Conservation (phyloP, 1,140 invertebrate genomes). For the Diorhabda carinulata region DNA sequence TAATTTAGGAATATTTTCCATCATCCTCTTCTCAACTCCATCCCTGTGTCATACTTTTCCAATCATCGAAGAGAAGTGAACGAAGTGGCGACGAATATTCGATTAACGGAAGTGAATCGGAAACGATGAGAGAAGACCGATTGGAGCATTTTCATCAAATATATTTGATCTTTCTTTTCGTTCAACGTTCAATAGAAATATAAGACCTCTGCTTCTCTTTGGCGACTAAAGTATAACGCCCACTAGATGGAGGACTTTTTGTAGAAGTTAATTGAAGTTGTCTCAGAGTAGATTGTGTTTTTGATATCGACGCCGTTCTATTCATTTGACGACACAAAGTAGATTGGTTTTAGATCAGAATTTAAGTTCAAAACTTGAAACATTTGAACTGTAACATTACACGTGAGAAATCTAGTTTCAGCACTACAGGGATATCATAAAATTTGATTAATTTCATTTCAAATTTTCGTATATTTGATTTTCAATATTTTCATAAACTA, state of each 20-base stretch:
- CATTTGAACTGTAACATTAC: no score
- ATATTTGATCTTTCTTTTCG: slow-evolving; percentile 27
- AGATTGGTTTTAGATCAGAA: no score
- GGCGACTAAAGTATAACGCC: background rate
- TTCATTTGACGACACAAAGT: no score
- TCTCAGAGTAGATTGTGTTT: background rate
- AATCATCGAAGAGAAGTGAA: slow-evolving; percentile 7
- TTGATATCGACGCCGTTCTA: background rate
- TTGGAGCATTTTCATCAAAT: slow-evolving; percentile 31
- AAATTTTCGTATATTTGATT: no score
- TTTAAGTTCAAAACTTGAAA: no score
- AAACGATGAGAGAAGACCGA: slow-evolving; percentile 29
- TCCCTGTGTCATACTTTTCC: background rate
- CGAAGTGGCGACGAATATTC: slow-evolving; percentile 34
- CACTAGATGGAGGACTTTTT: background rate
- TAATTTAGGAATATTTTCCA: no score
- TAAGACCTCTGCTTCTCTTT: slow-evolving; percentile 6
- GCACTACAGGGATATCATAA: no score
- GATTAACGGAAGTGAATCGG: slow-evolving; percentile 35
- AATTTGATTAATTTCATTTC: no score
- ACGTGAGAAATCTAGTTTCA: no score
- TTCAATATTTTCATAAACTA: no score
- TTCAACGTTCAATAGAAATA: slow-evolving; percentile 15
- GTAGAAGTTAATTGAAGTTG: background rate
- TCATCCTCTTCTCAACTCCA: background rate